A percentile compares a stretch with the other conserved stretches of the same genome.
Evolutionary conservation across 2,888 invertebrate species (phyloP).

Genomic region (Odontomyia ornata): DNA sequence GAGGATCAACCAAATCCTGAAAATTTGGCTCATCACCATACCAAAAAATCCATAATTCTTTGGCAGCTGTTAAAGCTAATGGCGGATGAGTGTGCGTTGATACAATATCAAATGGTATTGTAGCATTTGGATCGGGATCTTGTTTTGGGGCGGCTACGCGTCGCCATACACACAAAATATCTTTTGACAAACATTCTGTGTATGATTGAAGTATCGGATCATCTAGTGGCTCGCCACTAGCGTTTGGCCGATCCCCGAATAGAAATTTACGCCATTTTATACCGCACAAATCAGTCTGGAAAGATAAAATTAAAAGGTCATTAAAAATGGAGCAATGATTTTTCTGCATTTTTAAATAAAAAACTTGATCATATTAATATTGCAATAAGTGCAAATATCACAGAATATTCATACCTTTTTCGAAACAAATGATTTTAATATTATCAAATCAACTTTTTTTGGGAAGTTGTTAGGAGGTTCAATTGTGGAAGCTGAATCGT

Average conservation of each 20-base stretch:
- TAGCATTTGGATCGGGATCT: conserved; percentile 65
- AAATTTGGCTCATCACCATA: conserved; percentile 97
- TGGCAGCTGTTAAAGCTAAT: conserved; percentile 84
- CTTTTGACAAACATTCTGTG: conserved; percentile 89
- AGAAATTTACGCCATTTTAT: conserved; percentile 97
- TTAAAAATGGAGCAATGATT: no score
- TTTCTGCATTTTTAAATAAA: no score
- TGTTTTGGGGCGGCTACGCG: conserved; percentile 75
- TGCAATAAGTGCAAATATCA: no score
- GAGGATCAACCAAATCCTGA: conserved; percentile 82
- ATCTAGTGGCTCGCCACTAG: conserved; percentile 76
- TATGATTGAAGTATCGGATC: conserved; percentile 92
- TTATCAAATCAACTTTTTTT: no score
- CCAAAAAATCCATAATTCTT: conserved; percentile 99
- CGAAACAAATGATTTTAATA: no score
- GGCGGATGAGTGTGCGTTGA: conserved; percentile 74
- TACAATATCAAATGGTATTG: conserved; percentile 65
- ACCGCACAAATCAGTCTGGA: conserved; percentile 98
- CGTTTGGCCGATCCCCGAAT: conserved; percentile 75
- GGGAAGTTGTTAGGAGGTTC: no score
- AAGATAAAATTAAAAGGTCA: conserved; percentile 56
- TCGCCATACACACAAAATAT: conserved; percentile 98
- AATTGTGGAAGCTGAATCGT: no score
- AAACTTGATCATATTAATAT: no score
- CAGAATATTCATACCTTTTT: no score